A percentile compares a stretch with the other conserved stretches of the same genome.
phyloP scores from a whole-genome alignment of 2,113 vertebrate genomes.

The Archilochus colubris region DNA sequence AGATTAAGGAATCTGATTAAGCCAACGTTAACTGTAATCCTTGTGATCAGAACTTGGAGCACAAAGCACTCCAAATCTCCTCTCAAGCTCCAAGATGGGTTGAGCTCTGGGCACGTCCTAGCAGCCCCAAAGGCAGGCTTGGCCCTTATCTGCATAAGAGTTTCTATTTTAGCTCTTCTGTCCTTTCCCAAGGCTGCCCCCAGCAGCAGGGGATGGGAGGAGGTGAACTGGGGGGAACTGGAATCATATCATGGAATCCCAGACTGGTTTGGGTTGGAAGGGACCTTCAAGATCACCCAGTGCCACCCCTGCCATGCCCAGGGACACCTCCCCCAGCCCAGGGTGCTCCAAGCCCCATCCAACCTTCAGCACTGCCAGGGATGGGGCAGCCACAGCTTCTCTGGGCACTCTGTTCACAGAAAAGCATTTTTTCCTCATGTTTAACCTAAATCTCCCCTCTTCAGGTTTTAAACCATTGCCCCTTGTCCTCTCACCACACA shows the following conservation, averaged over 20 bases:
- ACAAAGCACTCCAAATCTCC: conserved; percentile 45
- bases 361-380: no score
- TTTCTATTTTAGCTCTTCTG: conserved; percentile 33
- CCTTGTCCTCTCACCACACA: no score
- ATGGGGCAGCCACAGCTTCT: no score
- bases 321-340: no score
- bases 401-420: no score
- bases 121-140: not conserved
- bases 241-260: not conserved
- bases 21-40: conserved; percentile 30
- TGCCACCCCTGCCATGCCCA: no score
- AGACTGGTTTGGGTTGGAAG: no score
- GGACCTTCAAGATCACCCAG: no score
- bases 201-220: not conserved
- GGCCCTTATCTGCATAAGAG: not conserved
- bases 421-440: no score
- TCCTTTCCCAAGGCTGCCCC: fast-evolving
- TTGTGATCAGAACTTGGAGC: not conserved
- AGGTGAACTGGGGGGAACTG: not conserved
- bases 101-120: not conserved
- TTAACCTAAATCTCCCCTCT: no score
- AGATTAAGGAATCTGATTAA: conserved; percentile 35
- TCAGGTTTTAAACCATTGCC: no score
- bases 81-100: not conserved
- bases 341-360: no score